phyloP scores from a whole-genome alignment of 2,888 invertebrate species.

The Argyresthia albistria region DNA sequence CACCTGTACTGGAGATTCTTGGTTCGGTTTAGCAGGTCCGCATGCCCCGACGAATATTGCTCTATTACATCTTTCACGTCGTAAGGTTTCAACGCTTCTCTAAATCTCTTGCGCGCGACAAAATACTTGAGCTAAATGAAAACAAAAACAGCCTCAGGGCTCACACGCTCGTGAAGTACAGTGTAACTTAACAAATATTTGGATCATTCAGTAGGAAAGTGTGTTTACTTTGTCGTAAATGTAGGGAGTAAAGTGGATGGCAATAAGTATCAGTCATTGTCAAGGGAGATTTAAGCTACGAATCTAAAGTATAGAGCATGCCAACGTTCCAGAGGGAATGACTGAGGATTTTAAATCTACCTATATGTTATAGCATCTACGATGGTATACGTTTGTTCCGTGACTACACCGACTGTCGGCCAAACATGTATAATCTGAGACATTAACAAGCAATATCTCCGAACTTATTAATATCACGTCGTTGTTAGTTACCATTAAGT shows the following conservation, averaged over 20 bases:
- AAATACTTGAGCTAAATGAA: conserved; percentile 86
- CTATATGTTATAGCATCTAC: no score
- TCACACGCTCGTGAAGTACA: background rate
- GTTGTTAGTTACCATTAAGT: background rate
- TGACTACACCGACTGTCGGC: no score
- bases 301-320: background rate
- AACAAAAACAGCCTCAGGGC: conserved; percentile 37
- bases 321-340: background rate
- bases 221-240: background rate
- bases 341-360: no score
- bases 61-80: conserved; percentile 96
- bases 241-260: background rate
- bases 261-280: background rate
- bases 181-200: background rate
- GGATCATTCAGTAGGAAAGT: background rate
- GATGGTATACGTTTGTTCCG: no score
- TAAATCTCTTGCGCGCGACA: conserved; percentile 92
- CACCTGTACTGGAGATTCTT: conserved; percentile 90
- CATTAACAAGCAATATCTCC: no score
- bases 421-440: no score
- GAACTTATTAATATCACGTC: no score
- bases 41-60: conserved; percentile 91
- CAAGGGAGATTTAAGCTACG: no score
- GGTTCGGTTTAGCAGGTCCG: conserved; percentile 89
- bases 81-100: conserved; percentile 93